A percentile compares a stretch with the other conserved stretches of the same genome.
These are phyloP conservation scores for Brachionus asplanchnoidis DNA, from an alignment of 1,140 invertebrate species.

Conservation along the genomic window DNA sequence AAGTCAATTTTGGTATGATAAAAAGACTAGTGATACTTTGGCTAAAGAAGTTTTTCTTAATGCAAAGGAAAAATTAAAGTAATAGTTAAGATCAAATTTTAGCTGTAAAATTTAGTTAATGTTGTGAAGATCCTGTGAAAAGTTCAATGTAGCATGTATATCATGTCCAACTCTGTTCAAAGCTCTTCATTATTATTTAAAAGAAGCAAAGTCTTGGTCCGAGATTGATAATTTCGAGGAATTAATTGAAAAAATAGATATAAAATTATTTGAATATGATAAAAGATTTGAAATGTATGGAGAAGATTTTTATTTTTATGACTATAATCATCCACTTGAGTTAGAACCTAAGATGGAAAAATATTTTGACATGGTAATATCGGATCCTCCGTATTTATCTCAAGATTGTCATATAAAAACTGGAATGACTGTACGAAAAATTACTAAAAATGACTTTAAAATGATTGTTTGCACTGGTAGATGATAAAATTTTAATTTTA, in stretches of 20 bases:
- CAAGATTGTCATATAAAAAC: slow-evolving; percentile 84
- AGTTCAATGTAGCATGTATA: slow-evolving; percentile 69
- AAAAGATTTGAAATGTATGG: slow-evolving; percentile 71
- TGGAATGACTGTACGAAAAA: slow-evolving; percentile 68
- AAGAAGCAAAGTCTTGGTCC: neutral
- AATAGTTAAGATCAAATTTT: slow-evolving; percentile 25
- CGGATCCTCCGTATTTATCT: slow-evolving; percentile 87
- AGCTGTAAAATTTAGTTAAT: neutral
- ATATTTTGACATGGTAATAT: slow-evolving; percentile 76
- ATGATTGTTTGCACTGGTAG: slow-evolving; percentile 82
- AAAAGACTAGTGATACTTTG: slow-evolving; percentile 67
- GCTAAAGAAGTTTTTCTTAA: slow-evolving; percentile 64
- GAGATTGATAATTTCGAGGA: slow-evolving; percentile 32
- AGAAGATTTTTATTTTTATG: slow-evolving; percentile 77
- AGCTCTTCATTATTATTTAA: slow-evolving; percentile 50
- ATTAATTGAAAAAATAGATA: slow-evolving; percentile 47
- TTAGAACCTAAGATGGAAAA: slow-evolving; percentile 63
- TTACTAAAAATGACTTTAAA: slow-evolving; percentile 66
- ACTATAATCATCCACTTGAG: slow-evolving; percentile 75
- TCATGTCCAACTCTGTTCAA: slow-evolving; percentile 81
- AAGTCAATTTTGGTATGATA: slow-evolving; percentile 92
- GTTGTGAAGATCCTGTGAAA: neutral
- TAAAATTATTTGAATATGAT: slow-evolving; percentile 65
- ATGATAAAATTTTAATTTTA: slow-evolving; percentile 7
- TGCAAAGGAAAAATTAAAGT: slow-evolving; percentile 60